Percentiles rank a stretch among this genome's conserved stretches.
Conservation (phyloP, 2,888 invertebrate species). For the Scaptomyza cyrtandrae region DNA sequence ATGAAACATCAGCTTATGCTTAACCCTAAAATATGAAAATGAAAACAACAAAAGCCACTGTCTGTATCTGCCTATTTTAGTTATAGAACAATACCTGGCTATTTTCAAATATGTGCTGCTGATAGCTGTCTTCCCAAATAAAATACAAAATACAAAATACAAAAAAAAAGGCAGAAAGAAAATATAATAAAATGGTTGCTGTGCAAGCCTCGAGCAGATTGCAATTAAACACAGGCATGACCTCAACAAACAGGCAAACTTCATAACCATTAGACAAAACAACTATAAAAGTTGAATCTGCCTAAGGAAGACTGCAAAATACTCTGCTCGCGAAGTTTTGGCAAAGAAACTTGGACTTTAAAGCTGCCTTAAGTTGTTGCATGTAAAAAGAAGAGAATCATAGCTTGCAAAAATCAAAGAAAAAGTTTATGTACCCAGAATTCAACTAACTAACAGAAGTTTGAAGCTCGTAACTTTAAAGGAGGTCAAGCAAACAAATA, state of each 20-base stretch:
- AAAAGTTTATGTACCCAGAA: background rate
- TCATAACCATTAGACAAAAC: slow-evolving; percentile 36
- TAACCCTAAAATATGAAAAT: background rate
- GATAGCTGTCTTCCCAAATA: background rate
- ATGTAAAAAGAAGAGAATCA: too few species aligned
- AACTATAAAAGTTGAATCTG: background rate
- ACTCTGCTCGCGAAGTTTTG: background rate
- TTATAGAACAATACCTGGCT: slow-evolving; percentile 8
- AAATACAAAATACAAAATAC: too few species aligned
- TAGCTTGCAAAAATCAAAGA: too few species aligned
- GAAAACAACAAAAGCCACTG: background rate
- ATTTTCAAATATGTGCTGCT: background rate
- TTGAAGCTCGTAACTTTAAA: background rate
- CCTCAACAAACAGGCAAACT: slow-evolving; percentile 34
- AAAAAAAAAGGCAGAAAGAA: background rate
- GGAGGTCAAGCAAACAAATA: background rate
- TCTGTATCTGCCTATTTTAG: too few species aligned
- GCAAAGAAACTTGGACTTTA: too few species aligned
- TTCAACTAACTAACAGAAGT: background rate
- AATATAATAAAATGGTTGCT: background rate
- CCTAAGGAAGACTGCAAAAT: background rate
- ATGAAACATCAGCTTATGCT: background rate
- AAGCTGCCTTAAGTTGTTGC: background rate
- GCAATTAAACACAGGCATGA: slow-evolving; percentile 38
- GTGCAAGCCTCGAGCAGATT: slow-evolving; percentile 19